Base-by-base conservation (phyloP, 2,888 invertebrate species). In the Carabus problematicus region DNA sequence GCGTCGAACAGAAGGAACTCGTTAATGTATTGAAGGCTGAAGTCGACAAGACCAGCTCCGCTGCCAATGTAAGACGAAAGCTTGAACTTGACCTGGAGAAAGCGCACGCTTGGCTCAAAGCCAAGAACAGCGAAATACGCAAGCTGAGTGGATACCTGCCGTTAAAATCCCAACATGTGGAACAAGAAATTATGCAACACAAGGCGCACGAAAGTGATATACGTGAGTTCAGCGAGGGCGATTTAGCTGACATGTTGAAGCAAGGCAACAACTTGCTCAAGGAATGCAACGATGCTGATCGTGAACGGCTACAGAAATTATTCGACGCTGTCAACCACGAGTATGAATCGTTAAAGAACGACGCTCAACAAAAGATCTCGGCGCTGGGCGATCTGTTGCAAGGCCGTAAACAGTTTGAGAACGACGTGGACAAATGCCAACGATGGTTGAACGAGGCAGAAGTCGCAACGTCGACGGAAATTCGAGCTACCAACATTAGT, bases 381-480 rank as follows among this genome's bases (percentile, higher is more conserved):
- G 87, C 89, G 0, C 81, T 95, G 29, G 87, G 86, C 45, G 91
- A 92, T 81, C 84, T 93, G 9, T 82, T 94, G 9, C 89, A 91
- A 79, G 90, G 91, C 11, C 87, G 96, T 71, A 91, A 89, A 76
- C 87, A 91, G 56, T 94, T 95, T 75, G 97, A 97, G 81, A 86
- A 86, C 52, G 91, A 93, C 71, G 85, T 93, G 58, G 91, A 92
- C 69, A 90, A 90, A 75, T 91, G 94, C 77, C 89, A 92, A 72
- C 89, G 92, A 75, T 97, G 97, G 97, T 84, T 96, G 45, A 92
- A 93, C 74, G 93, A 97, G 82, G 94, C 94, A 39, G 95, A 96
- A 81, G 92, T 93, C 0, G 91, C 93, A 2, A 91, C 93, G 0
- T 90, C 92, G 8, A 88, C 91, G 41, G 94, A 95, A 76, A 84